These are phyloP conservation scores for Lissonota sp. DNA, from an alignment of 2,888 invertebrate genomes.

Conservation along the genomic window DNA sequence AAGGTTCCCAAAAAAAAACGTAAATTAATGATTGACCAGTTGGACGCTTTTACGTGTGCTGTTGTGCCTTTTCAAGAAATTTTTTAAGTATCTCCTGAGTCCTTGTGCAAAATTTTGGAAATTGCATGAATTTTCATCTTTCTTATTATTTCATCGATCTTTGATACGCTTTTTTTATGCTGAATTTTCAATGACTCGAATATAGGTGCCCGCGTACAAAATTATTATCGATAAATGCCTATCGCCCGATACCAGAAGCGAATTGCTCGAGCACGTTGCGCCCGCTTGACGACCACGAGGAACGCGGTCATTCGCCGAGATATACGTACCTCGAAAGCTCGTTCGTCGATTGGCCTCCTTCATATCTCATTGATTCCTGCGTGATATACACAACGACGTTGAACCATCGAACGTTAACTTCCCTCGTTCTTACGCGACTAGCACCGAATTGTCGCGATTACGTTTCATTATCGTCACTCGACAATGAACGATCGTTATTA, in stretches of 20 bases:
- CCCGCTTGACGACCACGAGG: conserved; percentile 34
- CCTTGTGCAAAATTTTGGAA: no score
- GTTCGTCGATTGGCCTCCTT: conserved; percentile 40
- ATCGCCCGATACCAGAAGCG: background rate
- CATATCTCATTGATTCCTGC: conserved; percentile 38
- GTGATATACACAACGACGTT: background rate
- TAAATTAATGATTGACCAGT: no score
- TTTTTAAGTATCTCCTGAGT: no score
- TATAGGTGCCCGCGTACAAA: background rate
- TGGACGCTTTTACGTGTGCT: no score
- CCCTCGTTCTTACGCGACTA: no score
- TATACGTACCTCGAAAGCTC: conserved; percentile 56
- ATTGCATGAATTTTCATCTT: background rate
- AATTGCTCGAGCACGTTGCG: conserved; percentile 28
- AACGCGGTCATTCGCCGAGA: conserved; percentile 38
- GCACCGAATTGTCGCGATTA: no score
- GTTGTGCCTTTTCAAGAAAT: no score
- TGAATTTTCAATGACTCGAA: background rate
- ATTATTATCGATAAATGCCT: background rate
- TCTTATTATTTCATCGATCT: background rate
- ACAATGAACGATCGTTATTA: no score
- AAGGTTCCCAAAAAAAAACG: no score
- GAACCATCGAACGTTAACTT: conserved; percentile 2
- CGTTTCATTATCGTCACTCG: no score
- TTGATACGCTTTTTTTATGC: background rate